Percentiles rank a stretch among this genome's conserved stretches.
Conservation (phyloP, 2,797 vertebrate genomes). For the Anabas testudineus region DNA sequence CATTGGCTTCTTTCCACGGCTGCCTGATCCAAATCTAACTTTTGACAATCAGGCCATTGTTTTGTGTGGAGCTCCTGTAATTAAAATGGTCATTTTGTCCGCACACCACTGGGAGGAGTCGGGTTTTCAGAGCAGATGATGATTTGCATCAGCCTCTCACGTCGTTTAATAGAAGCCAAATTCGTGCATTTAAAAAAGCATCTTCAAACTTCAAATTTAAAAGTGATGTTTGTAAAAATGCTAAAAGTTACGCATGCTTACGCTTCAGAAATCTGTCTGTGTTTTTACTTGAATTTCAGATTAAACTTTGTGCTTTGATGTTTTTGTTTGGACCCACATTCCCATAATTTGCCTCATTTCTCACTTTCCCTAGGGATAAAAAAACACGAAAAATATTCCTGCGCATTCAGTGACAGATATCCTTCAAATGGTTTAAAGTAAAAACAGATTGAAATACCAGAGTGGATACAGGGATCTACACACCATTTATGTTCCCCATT, state of each 20-base stretch:
- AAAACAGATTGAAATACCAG: neutral
- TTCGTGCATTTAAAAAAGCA: neutral
- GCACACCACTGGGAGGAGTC: neutral
- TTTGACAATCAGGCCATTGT: neutral
- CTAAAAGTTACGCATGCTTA: no score
- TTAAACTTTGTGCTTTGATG: neutral
- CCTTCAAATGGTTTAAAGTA: slow-evolving; percentile 1
- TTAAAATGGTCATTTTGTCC: neutral
- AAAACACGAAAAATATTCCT: neutral
- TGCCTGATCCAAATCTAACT: neutral
- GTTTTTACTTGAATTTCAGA: neutral
- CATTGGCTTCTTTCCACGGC: neutral
- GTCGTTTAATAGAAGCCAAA: neutral
- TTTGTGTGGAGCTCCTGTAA: neutral
- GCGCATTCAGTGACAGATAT: neutral
- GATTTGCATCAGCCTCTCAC: neutral
- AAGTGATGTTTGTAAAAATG: no score
- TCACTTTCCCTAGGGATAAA: neutral
- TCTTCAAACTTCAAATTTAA: neutral
- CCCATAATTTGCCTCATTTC: neutral
- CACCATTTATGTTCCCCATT: neutral
- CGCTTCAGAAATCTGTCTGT: neutral
- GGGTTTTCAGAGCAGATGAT: neutral
- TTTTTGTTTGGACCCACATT: slow-evolving; percentile 6
- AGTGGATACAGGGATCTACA: neutral